Percentiles rank a stretch among this genome's conserved stretches.
phyloP scores from a whole-genome alignment of 2,113 vertebrate genomes.

The Tapirus terrestris region DNA sequence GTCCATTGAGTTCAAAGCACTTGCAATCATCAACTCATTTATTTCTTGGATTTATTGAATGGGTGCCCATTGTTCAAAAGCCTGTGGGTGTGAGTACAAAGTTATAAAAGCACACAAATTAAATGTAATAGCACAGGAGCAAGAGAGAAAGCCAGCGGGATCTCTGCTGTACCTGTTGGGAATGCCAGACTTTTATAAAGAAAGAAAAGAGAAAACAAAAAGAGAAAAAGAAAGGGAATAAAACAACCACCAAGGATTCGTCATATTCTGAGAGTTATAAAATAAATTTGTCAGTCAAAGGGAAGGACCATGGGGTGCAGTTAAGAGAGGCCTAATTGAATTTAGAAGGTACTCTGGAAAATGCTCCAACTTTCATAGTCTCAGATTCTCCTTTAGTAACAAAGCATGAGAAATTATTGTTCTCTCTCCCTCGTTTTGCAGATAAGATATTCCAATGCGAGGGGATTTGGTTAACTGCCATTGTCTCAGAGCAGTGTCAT shows the following conservation, averaged over 20 bases:
- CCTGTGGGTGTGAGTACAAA: constrained; percentile 75
- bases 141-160: constrained; percentile 68
- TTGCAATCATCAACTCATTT: constrained; percentile 78
- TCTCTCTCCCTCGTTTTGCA: neutral
- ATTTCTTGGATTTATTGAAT: constrained; percentile 80
- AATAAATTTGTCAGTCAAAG: constrained; percentile 33
- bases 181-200: constrained; percentile 51
- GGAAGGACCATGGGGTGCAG: neutral
- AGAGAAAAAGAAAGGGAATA: constrained; percentile 19
- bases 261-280: constrained; percentile 17
- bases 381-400: neutral
- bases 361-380: neutral
- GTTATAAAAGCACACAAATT: constrained; percentile 80
- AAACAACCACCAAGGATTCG: neutral
- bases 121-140: constrained; percentile 73
- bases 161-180: constrained; percentile 47
- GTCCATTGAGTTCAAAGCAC: constrained; percentile 78
- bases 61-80: constrained; percentile 76
- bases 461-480: neutral
- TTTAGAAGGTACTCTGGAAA: neutral
- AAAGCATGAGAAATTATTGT: neutral
- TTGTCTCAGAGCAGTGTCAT: neutral
- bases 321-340: neutral
- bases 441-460: neutral
- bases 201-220: constrained; percentile 43